Base-by-base conservation (phyloP, 2,797 vertebrate species). In the Pampus argenteus region DNA sequence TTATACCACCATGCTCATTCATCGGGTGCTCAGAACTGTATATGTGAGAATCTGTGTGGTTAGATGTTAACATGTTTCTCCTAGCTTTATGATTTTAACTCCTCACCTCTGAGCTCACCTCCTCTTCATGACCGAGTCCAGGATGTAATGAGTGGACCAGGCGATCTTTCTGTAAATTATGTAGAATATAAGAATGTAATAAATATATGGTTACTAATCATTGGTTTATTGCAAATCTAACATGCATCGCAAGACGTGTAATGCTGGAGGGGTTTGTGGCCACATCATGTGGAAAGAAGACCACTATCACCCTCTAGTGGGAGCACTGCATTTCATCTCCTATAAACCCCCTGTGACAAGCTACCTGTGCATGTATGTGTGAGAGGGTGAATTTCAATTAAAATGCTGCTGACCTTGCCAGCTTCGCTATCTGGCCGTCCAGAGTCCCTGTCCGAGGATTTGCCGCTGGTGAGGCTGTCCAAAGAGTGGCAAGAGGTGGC, bases 401-500 rank as follows among this genome's bases (percentile, higher is more conserved):
- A 29, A 44, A 40, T 7, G 9, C 44, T 23, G 49, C 89, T 66
- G n/a, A 95, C 94, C 92, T 93, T 95, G 56, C 94, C 92, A 2
- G 89, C 91, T 67, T 94, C 94, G 31, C 93, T 94, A 15, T 99
- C 97, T 3, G 90, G 97, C 26, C 90, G 94, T 55, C 90, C 82
- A 0, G 96, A 97, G 59, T 99, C 98, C 36, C 95, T 91, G 90
- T 99, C 97, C 0, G 98, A 99, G 0, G 97, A 98, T 34, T 95
- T 97, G 49, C 97, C 96, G 0, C 97, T 99, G 90, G 96, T 95
- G 55, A 95, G 93, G 90, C 97, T 99, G 93, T 99, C 97, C 88
- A 99, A 82, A 1, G 98, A 98, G 82, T 98, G 97, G 89, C 97
- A 98, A 61, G 98, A 99, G 0, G 97, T 96, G 7, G 98, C 97